These are phyloP conservation scores for Gallinago stenura DNA, from an alignment of 2,797 vertebrate species.

Conservation along the genomic window DNA sequence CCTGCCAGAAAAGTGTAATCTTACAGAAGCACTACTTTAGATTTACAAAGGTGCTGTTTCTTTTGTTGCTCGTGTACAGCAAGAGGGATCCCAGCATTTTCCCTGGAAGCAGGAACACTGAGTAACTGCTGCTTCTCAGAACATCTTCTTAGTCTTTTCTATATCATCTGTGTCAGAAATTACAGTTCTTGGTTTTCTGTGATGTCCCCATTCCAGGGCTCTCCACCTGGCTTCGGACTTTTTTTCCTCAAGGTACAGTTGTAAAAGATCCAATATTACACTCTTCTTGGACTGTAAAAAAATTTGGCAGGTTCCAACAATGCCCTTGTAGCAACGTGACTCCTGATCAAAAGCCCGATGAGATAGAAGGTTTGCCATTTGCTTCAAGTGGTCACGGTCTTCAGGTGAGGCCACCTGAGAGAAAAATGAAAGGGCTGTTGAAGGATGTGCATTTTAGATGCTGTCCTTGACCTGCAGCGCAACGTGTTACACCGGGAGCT, in stretches of 20 bases:
- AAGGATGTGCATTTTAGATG: background rate
- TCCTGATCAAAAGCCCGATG: background rate
- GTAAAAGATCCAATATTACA: background rate
- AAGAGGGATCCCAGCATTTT: background rate
- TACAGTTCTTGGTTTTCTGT: background rate
- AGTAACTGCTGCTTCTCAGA: background rate
- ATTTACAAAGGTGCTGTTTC: background rate
- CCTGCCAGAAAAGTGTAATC: background rate
- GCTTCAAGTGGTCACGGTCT: background rate
- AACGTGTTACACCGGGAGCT: background rate
- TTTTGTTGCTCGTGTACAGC: background rate
- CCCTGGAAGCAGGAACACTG: background rate
- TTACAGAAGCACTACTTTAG: background rate
- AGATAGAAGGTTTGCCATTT: background rate
- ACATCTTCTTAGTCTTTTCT: background rate
- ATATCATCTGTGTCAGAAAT: slow-evolving; percentile 1
- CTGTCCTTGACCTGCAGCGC: background rate
- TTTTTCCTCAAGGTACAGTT: background rate
- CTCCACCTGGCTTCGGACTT: background rate
- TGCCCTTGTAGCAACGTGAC: background rate
- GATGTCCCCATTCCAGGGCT: background rate
- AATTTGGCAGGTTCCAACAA: background rate
- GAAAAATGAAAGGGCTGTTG: background rate
- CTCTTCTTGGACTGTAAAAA: background rate
- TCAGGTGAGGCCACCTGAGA: background rate